Evolutionary conservation across 2,888 invertebrate species (phyloP).

Genomic region (Pasiphila rectangulata): DNA sequence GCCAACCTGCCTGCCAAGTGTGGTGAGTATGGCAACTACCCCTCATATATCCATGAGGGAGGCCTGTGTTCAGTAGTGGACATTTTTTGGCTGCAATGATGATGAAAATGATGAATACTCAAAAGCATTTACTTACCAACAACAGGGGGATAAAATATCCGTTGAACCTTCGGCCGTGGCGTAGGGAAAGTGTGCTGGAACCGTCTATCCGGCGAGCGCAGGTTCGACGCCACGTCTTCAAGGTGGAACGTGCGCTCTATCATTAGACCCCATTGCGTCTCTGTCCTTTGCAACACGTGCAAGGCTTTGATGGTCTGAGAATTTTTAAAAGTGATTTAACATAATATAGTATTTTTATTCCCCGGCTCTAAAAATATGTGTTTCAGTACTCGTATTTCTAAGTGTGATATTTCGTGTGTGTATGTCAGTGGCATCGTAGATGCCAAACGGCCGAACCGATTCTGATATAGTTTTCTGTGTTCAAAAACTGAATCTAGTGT

Average conservation of each 20-base stretch:
- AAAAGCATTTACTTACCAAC: conserved; percentile 81
- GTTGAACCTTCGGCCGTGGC: conserved; percentile 79
- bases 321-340: background rate
- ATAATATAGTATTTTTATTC: background rate
- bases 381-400: too few species aligned
- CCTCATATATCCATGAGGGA: too few species aligned
- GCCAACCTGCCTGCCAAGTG: too few species aligned
- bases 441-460: too few species aligned
- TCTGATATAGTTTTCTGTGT: too few species aligned
- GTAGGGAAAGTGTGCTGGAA: conserved; percentile 87
- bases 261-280: conserved; percentile 95
- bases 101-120: too few species aligned
- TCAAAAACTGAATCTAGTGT: too few species aligned
- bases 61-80: too few species aligned
- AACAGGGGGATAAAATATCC: conserved; percentile 84
- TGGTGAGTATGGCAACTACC: too few species aligned
- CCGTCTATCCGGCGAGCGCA: conserved; percentile 76
- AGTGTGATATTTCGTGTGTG: too few species aligned
- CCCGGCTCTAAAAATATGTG: background rate
- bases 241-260: conserved; percentile 89
- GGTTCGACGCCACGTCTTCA: conserved; percentile 93
- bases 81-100: too few species aligned
- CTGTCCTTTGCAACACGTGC: conserved; percentile 95
- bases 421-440: too few species aligned
- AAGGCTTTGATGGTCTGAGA: conserved; percentile 90